Conservation (phyloP, 2,113 vertebrate species). For the Cacatua alba region DNA sequence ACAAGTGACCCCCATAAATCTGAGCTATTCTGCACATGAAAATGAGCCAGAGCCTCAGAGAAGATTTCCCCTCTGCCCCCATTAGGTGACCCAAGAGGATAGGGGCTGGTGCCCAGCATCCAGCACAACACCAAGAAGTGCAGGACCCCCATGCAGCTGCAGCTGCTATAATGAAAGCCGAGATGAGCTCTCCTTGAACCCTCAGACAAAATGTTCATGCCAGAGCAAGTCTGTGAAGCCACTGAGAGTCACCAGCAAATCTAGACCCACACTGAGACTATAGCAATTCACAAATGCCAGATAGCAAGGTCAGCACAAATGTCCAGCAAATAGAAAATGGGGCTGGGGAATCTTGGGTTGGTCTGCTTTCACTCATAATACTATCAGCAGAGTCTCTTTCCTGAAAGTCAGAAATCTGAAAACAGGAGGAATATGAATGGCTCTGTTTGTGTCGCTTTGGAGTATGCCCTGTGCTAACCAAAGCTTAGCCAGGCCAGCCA, state of each 20-base stretch:
- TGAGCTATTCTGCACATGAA: background rate
- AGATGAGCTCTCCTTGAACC: background rate
- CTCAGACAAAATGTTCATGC: background rate
- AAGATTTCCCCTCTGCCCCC: background rate
- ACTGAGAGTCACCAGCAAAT: background rate
- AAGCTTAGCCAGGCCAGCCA: background rate
- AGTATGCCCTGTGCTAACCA: background rate
- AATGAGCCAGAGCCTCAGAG: background rate
- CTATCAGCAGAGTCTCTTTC: background rate
- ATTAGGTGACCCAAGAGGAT: background rate
- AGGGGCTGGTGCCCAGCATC: accelerated
- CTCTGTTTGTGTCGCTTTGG: accelerated
- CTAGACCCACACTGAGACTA: background rate
- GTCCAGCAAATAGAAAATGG: background rate
- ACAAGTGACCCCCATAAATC: background rate
- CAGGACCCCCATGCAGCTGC: background rate
- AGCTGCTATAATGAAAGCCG: background rate
- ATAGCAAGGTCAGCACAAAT: background rate
- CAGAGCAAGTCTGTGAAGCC: background rate
- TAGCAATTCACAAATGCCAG: background rate
- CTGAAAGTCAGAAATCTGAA: background rate
- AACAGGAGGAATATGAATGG: background rate
- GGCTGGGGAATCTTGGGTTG: background rate
- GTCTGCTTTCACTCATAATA: background rate
- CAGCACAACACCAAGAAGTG: background rate